Evolutionary conservation across 2,797 vertebrate genomes (phyloP).

Genomic region (Yasuhikotakia modesta): DNA sequence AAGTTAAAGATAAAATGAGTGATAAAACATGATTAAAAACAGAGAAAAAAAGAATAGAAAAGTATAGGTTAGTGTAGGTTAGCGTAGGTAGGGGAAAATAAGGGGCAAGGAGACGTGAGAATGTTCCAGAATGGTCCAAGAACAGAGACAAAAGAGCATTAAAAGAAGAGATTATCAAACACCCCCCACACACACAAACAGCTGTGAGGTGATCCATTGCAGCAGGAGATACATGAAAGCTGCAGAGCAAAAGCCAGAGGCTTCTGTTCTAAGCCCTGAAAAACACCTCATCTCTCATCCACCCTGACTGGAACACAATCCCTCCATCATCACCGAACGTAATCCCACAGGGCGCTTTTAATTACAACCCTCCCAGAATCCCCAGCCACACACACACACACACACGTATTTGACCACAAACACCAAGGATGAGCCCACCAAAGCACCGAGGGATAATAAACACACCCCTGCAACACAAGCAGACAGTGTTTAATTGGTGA

Average conservation of each 20-base stretch:
- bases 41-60: constrained; percentile 25
- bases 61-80: constrained; percentile 37
- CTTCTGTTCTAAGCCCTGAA: constrained; percentile 47
- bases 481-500: constrained; percentile 68
- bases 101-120: constrained; percentile 48
- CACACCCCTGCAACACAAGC: constrained; percentile 58
- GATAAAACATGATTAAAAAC: constrained; percentile 6
- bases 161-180: constrained; percentile 53
- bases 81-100: constrained; percentile 44
- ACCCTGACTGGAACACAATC: constrained; percentile 74
- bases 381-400: constrained; percentile 40
- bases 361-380: constrained; percentile 70
- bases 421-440: constrained; percentile 56
- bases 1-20: neutral
- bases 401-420: constrained; percentile 36
- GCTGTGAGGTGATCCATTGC: constrained; percentile 46
- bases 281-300: constrained; percentile 68
- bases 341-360: constrained; percentile 74
- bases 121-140: constrained; percentile 19
- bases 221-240: constrained; percentile 35
- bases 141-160: constrained; percentile 47
- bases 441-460: constrained; percentile 57
- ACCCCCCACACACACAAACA: constrained; percentile 39
- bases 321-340: constrained; percentile 69
- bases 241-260: constrained; percentile 27